phyloP scores from a whole-genome alignment of 2,797 vertebrate species.

The Clarias platycephalus region DNA sequence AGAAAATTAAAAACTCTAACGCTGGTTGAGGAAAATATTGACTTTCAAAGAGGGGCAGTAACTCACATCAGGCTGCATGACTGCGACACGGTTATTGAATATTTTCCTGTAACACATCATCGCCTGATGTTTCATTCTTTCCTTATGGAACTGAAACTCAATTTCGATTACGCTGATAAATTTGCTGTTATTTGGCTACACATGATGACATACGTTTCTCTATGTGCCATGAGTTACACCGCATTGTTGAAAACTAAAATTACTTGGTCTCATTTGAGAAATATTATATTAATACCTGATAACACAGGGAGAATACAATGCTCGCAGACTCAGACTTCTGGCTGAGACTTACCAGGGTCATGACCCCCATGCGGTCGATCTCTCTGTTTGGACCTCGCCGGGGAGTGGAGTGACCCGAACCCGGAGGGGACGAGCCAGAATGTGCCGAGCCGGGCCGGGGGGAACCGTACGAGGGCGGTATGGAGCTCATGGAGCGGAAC shows the following conservation, averaged over 20 bases:
- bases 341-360: slow-evolving; percentile 85
- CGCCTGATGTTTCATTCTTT: not conserved
- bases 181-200: not conserved
- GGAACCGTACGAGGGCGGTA: slow-evolving; percentile 74
- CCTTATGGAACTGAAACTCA: not conserved
- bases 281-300: not conserved
- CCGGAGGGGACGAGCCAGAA: slow-evolving; percentile 83
- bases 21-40: not conserved
- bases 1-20: not conserved
- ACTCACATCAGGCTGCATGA: not conserved
- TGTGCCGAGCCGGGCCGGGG: slow-evolving; percentile 67
- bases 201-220: not conserved
- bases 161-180: not conserved
- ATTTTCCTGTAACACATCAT: not conserved
- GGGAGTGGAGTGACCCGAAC: slow-evolving; percentile 89
- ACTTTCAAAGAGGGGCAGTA: not conserved
- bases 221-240: not conserved
- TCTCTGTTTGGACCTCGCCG: slow-evolving; percentile 86
- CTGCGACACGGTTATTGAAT: not conserved
- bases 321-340: not conserved
- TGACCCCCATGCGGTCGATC: slow-evolving; percentile 90
- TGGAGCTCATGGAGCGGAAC: slow-evolving; percentile 84
- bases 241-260: not conserved
- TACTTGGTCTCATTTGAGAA: not conserved
- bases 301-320: slow-evolving; percentile 5